Evolutionary conservation across 1,140 invertebrate species (phyloP).

Genomic region (Antheraea mylitta): DNA sequence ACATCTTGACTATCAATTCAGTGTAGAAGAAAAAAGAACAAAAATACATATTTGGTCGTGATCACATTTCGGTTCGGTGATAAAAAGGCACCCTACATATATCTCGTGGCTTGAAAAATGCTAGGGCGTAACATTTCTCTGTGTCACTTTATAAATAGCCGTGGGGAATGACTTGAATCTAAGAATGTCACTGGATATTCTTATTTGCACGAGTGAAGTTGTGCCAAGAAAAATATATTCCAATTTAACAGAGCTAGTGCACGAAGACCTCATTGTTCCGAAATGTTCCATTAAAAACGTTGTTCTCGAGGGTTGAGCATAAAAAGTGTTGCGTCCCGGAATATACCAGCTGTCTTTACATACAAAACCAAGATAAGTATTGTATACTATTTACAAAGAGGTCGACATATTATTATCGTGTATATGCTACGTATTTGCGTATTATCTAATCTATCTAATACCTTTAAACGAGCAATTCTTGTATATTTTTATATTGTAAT

Average conservation of each 20-base stretch:
- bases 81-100: slow-evolving; percentile 35
- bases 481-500: too few species aligned
- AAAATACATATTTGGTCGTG: slow-evolving; percentile 21
- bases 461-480: too few species aligned
- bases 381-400: slow-evolving; percentile 3
- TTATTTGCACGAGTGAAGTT: slow-evolving; percentile 39
- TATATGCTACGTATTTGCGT: background rate
- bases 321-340: slow-evolving; percentile 11
- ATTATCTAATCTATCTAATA: too few species aligned
- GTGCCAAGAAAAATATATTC: slow-evolving; percentile 41
- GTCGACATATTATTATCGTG: background rate
- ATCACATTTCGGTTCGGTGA: slow-evolving; percentile 33
- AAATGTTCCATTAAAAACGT: slow-evolving; percentile 30
- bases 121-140: slow-evolving; percentile 43
- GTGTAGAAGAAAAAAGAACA: background rate
- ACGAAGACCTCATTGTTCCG: slow-evolving; percentile 20
- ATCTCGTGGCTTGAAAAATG: slow-evolving; percentile 42
- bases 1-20: background rate
- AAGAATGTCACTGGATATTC: slow-evolving; percentile 44
- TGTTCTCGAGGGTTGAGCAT: slow-evolving; percentile 12
- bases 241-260: slow-evolving; percentile 36
- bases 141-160: slow-evolving; percentile 52
- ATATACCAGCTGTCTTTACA: slow-evolving; percentile 2
- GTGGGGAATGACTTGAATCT: slow-evolving; percentile 46
- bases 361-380: slow-evolving; percentile 2